phyloP scores from a whole-genome alignment of 1,140 invertebrate genomes.

The Musca domestica region DNA sequence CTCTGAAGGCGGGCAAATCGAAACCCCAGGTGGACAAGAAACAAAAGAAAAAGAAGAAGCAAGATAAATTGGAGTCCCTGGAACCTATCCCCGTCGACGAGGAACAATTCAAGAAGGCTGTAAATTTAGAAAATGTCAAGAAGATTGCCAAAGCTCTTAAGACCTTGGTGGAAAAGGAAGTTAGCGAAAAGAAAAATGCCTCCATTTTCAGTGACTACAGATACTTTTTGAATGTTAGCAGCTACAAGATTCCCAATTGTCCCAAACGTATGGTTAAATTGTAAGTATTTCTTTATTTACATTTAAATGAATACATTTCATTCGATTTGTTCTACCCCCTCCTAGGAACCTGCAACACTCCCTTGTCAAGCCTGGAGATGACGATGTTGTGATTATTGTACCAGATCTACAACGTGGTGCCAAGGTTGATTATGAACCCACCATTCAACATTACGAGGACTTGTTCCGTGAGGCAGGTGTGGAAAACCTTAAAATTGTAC shows the following conservation, averaged over 20 bases:
- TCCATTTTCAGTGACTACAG: conserved; percentile 45
- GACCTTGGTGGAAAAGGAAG: conserved; percentile 35
- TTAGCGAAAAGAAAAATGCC: conserved; percentile 35
- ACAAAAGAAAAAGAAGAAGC: conserved; percentile 22
- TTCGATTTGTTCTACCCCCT: conserved; percentile 27
- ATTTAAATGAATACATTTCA: neutral
- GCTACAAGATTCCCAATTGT: conserved; percentile 46
- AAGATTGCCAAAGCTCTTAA: conserved; percentile 42
- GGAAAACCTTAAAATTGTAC: conserved; percentile 55
- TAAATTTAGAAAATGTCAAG: conserved; percentile 35
- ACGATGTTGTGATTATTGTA: conserved; percentile 60
- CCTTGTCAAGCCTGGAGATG: conserved; percentile 49
- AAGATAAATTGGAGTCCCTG: conserved; percentile 9
- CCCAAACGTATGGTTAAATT: conserved; percentile 48
- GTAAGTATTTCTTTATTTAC: conserved; percentile 22
- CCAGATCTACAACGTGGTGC: conserved; percentile 56
- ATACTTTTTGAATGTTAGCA: conserved; percentile 41
- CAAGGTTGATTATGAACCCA: conserved; percentile 61
- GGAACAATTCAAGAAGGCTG: conserved; percentile 39
- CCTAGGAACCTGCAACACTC: conserved; percentile 57
- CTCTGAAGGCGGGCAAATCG: neutral
- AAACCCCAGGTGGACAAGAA: conserved; percentile 23
- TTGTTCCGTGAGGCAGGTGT: conserved; percentile 56
- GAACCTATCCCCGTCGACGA: conserved; percentile 34
- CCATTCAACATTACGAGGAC: conserved; percentile 60